These are phyloP conservation scores for Tipula helvola DNA, from an alignment of 2,888 invertebrate species.

Conservation along the genomic window DNA sequence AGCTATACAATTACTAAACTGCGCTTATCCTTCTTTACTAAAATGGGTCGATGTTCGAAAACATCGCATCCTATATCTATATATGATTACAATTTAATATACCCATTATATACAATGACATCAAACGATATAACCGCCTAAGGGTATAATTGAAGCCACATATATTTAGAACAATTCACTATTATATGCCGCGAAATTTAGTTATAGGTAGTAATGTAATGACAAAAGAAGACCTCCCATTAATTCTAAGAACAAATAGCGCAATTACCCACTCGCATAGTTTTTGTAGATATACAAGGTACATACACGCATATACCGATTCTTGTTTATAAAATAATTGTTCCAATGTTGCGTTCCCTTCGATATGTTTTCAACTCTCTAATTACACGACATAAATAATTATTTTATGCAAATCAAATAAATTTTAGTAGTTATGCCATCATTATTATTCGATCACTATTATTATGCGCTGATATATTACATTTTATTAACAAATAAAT, in stretches of 20 bases:
- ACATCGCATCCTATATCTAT: neutral
- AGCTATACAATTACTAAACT: no score
- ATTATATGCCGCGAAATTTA: neutral
- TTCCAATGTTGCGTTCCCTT: neutral
- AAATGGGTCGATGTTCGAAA: no score
- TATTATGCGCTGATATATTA: neutral
- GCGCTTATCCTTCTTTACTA: no score
- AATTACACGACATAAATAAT: neutral
- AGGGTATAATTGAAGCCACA: neutral
- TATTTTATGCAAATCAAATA: neutral
- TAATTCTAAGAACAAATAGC: neutral
- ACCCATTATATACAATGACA: neutral
- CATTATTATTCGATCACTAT: neutral
- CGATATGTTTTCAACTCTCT: neutral
- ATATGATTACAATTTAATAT: neutral
- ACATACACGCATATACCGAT: neutral
- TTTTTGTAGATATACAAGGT: neutral
- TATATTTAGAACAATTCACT: neutral
- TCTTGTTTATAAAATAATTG: neutral
- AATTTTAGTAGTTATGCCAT: neutral
- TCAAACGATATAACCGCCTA: neutral
- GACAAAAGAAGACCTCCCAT: neutral
- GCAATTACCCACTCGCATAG: neutral
- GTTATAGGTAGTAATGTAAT: neutral
- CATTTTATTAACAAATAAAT: neutral